Conservation (phyloP, 2,797 vertebrate genomes). For the Botia kubotai region DNA sequence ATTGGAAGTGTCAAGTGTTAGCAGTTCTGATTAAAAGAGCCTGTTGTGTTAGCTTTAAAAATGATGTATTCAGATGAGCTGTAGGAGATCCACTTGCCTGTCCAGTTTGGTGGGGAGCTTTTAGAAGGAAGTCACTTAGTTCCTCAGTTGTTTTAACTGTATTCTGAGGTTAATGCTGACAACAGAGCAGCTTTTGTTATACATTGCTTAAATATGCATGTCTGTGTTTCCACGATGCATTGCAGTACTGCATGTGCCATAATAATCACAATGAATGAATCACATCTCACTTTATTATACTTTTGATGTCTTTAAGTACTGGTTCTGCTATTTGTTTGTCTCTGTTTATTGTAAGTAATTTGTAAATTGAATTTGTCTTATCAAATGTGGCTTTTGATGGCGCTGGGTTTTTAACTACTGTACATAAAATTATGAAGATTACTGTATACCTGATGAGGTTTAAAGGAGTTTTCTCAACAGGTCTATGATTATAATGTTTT, state of each 20-base stretch:
- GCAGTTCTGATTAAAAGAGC: slow-evolving; percentile 28
- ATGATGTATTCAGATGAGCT: slow-evolving; percentile 1
- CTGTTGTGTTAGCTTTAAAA: slow-evolving; percentile 1
- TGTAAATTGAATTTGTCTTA: background rate
- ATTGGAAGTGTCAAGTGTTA: slow-evolving; percentile 41
- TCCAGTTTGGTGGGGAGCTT: slow-evolving; percentile 42
- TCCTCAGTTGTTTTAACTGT: slow-evolving; percentile 10
- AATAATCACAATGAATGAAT: background rate
- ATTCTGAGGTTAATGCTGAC: slow-evolving; percentile 13
- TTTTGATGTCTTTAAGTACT: background rate
- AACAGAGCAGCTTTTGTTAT: background rate
- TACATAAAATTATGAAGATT: no score
- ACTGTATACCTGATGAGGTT: background rate
- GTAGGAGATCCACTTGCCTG: slow-evolving; percentile 54
- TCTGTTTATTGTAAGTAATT: background rate
- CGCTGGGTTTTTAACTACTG: background rate
- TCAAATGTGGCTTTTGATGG: background rate
- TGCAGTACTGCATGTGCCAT: background rate
- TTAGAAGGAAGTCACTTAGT: slow-evolving; percentile 17
- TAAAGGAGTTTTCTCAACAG: background rate
- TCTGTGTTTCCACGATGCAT: background rate
- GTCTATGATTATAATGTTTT: no score
- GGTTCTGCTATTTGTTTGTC: background rate
- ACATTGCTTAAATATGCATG: background rate
- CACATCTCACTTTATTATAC: no score